Percentiles rank a stretch among this genome's conserved stretches.
Evolutionary conservation across 2,797 vertebrate genomes (phyloP).

Genomic region (Harpagifer antarcticus): DNA sequence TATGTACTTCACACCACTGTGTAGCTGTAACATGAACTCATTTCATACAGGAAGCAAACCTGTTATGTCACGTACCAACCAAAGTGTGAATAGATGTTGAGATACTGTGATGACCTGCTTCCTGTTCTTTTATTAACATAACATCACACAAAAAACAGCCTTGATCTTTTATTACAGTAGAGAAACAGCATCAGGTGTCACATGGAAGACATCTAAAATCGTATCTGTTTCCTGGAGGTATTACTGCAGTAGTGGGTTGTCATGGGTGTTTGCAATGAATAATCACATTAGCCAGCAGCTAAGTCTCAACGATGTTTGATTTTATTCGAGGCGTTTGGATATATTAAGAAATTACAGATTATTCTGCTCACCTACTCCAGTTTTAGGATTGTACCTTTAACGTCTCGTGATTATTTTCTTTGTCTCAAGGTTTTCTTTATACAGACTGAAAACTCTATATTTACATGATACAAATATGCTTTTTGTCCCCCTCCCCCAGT

Average conservation of each 20-base stretch:
- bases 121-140: background rate
- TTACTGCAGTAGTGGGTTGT: background rate
- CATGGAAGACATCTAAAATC: background rate
- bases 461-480: background rate
- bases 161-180: background rate
- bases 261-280: conserved; percentile 9
- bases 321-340: background rate
- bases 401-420: background rate
- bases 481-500: background rate
- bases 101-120: background rate
- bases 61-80: conserved; percentile 7
- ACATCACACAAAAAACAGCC: background rate
- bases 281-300: background rate
- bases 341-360: background rate
- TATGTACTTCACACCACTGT: too few relatives aligned
- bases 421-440: background rate
- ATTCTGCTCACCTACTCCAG: background rate
- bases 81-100: conserved; percentile 15
- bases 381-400: background rate
- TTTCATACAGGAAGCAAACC: conserved; percentile 47
- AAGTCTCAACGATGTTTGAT: background rate
- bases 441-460: background rate
- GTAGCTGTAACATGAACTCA: background rate
- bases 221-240: conserved; percentile 6
- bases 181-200: background rate